These are phyloP conservation scores for Centropus bengalensis DNA, from an alignment of 2,113 vertebrate species.

Conservation along the genomic window DNA sequence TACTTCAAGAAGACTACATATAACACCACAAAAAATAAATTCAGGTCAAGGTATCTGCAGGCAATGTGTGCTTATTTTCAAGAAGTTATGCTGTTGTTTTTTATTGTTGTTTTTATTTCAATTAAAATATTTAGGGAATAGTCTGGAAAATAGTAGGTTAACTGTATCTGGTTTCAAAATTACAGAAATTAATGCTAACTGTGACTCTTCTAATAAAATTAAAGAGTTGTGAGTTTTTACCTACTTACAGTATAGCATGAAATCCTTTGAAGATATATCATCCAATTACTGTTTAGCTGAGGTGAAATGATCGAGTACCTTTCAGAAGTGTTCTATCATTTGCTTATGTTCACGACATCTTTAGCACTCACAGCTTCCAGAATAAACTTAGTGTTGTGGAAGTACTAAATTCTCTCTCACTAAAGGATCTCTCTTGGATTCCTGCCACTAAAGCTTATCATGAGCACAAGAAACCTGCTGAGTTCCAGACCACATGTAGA, in stretches of 20 bases:
- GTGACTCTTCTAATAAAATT: not conserved
- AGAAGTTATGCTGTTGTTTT: not conserved
- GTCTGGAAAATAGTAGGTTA: not conserved
- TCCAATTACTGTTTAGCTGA: not conserved
- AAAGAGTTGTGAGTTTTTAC: not conserved
- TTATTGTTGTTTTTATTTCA: fast-evolving
- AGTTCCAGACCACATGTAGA: not conserved
- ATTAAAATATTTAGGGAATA: not conserved
- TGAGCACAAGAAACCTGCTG: not conserved
- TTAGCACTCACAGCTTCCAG: not conserved
- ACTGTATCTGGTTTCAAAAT: not conserved
- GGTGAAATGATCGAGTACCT: not conserved
- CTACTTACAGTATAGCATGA: not conserved
- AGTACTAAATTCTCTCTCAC: not conserved
- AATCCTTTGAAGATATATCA: not conserved
- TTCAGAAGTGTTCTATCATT: not conserved
- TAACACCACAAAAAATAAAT: not conserved
- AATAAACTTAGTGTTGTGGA: not conserved
- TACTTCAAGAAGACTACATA: not conserved
- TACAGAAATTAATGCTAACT: not conserved
- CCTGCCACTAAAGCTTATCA: not conserved
- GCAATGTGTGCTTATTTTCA: not conserved
- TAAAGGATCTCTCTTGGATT: not conserved
- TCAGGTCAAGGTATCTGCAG: not conserved
- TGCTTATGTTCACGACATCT: not conserved